Percentiles rank a stretch among this genome's conserved stretches.
Evolutionary conservation across 2,888 invertebrate species (phyloP).

Genomic region (Strigamia maritima): DNA sequence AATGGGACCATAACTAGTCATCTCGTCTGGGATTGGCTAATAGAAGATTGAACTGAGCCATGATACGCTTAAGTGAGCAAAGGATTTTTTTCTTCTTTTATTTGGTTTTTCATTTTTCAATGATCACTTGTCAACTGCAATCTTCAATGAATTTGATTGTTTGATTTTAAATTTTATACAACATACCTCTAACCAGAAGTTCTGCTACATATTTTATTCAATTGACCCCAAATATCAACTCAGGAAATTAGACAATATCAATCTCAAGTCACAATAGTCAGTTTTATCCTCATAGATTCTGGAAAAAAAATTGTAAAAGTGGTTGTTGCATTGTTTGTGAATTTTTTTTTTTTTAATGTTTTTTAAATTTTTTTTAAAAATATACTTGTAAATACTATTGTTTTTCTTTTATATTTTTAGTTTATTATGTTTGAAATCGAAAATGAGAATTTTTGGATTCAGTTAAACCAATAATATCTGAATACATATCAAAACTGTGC

Average conservation of each 20-base stretch:
- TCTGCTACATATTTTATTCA: neutral
- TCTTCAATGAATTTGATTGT: neutral
- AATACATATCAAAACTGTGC: constrained; percentile 13
- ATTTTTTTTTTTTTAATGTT: neutral
- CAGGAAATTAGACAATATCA: constrained; percentile 12
- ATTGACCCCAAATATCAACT: neutral
- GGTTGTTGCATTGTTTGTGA: neutral
- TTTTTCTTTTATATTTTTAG: neutral
- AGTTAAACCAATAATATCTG: constrained; percentile 25
- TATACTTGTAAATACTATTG: neutral
- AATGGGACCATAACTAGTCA: constrained; percentile 21
- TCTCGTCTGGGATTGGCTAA: constrained; percentile 30
- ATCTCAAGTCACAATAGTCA: constrained; percentile 22
- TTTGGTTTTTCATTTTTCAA: neutral
- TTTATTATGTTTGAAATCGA: neutral
- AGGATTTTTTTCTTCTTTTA: too few relatives aligned
- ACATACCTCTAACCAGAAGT: neutral
- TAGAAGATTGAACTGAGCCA: constrained; percentile 22
- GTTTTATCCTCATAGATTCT: neutral
- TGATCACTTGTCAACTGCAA: neutral
- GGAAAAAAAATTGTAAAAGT: neutral
- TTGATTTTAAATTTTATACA: neutral
- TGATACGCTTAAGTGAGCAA: constrained; percentile 18
- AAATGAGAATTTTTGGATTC: neutral
- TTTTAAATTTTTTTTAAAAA: too few relatives aligned